Conservation (phyloP, 1,140 invertebrate genomes). For the Probaryconus sp. region DNA sequence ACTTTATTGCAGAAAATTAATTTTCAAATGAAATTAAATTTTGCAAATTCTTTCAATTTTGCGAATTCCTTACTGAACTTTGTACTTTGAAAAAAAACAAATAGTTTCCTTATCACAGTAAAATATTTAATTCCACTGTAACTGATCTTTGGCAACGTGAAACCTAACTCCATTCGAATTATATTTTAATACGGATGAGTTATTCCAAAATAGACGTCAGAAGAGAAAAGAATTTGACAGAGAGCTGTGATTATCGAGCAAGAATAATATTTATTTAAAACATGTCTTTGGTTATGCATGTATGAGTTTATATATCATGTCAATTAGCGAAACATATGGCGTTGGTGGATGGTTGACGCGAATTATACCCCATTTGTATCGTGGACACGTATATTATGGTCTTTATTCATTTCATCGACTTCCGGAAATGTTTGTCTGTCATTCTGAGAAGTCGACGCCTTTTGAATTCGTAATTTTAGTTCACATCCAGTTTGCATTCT, state of each 20-base stretch:
- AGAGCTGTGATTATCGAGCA: constrained; percentile 52
- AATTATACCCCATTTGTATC: constrained; percentile 63
- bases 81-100: too few relatives aligned
- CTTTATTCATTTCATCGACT: constrained; percentile 65
- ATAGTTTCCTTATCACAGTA: too few relatives aligned
- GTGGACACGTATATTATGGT: constrained; percentile 64
- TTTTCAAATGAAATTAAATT: too few relatives aligned
- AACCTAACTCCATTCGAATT: too few relatives aligned
- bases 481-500: constrained; percentile 56
- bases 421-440: constrained; percentile 63
- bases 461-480: constrained; percentile 62
- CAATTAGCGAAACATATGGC: constrained; percentile 63
- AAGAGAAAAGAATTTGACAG: constrained; percentile 24
- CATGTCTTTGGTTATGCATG: constrained; percentile 48
- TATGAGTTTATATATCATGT: constrained; percentile 53
- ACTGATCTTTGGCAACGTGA: too few relatives aligned
- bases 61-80: too few relatives aligned
- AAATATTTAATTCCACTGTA: too few relatives aligned
- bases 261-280: constrained; percentile 58
- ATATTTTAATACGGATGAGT: too few relatives aligned
- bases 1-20: too few relatives aligned
- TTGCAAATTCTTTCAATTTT: too few relatives aligned
- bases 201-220: too few relatives aligned
- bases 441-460: constrained; percentile 63
- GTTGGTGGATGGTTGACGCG: constrained; percentile 58